These are phyloP conservation scores for Acleris laterana DNA, from an alignment of 2,888 invertebrate species.

Conservation along the genomic window DNA sequence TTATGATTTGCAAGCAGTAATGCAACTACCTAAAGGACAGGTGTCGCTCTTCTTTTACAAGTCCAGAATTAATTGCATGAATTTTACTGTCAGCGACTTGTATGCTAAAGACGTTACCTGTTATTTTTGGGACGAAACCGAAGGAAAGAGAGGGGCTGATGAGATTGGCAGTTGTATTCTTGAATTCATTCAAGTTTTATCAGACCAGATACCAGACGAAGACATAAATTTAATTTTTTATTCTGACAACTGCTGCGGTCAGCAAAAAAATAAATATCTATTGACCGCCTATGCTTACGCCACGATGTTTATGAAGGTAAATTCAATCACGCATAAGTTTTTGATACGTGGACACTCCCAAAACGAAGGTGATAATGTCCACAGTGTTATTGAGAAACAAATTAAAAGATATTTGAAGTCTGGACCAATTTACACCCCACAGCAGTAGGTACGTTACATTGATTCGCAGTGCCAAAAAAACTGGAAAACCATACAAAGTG, in stretches of 20 bases:
- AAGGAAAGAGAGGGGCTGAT: constrained; percentile 34
- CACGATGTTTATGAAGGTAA: constrained; percentile 31
- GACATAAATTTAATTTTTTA: constrained; percentile 38
- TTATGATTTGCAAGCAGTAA: constrained; percentile 44
- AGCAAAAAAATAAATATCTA: constrained; percentile 43
- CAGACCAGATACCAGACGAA: constrained; percentile 7
- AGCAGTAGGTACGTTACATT: constrained; percentile 42
- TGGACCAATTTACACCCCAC: constrained; percentile 43
- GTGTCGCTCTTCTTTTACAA: constrained; percentile 33
- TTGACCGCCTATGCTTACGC: constrained; percentile 38
- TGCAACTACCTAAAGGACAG: constrained; percentile 36
- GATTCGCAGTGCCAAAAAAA: constrained; percentile 47
- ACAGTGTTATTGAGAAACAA: constrained; percentile 40
- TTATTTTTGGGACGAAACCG: constrained; percentile 37
- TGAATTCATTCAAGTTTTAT: constrained; percentile 15
- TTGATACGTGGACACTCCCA: constrained; percentile 46
- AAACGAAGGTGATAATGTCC: constrained; percentile 44
- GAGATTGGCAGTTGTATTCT: constrained; percentile 31
- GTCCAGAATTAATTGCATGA: constrained; percentile 40
- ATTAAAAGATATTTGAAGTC: constrained; percentile 40
- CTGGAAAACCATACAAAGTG: not conserved
- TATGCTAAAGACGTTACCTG: constrained; percentile 29
- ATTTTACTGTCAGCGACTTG: constrained; percentile 40
- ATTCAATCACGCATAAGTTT: constrained; percentile 44
- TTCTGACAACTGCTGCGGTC: constrained; percentile 48